Conservation (phyloP, 2,797 vertebrate genomes). For the Crocodylus rhombifer region DNA sequence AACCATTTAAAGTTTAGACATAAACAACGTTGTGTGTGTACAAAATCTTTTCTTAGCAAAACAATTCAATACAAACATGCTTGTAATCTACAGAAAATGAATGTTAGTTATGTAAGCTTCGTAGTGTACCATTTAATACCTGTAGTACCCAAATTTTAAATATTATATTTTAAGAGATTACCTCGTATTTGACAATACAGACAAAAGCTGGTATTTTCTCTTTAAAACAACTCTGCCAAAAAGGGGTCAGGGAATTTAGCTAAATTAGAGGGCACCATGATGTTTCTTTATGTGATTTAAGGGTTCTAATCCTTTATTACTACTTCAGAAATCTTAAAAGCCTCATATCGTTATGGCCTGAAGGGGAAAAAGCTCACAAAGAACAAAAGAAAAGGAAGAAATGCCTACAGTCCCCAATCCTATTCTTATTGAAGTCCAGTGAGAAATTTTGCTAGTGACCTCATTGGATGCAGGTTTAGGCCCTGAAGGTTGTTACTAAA, state of each 20-base stretch:
- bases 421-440: constrained; percentile 24
- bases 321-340: constrained; percentile 78
- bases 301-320: constrained; percentile 45
- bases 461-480: constrained; percentile 28
- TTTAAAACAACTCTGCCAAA: constrained; percentile 49
- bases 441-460: constrained; percentile 36
- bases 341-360: constrained; percentile 70
- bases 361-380: constrained; percentile 54
- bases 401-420: constrained; percentile 33
- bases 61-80: background rate
- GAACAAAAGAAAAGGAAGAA: constrained; percentile 41
- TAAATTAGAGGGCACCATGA: constrained; percentile 34
- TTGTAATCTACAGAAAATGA: constrained; percentile 3
- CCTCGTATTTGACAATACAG: constrained; percentile 15
- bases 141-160: constrained; percentile 5
- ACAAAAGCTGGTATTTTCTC: constrained; percentile 41
- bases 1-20: background rate
- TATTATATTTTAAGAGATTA: background rate
- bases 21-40: background rate
- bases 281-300: constrained; percentile 58
- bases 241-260: constrained; percentile 69
- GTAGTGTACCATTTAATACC: constrained; percentile 1
- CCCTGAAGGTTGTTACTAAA: constrained; percentile 47
- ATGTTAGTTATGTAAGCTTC: constrained; percentile 50
- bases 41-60: background rate